Evolutionary conservation across 2,113 vertebrate species (phyloP).

Genomic region (Caranx melampygus): DNA sequence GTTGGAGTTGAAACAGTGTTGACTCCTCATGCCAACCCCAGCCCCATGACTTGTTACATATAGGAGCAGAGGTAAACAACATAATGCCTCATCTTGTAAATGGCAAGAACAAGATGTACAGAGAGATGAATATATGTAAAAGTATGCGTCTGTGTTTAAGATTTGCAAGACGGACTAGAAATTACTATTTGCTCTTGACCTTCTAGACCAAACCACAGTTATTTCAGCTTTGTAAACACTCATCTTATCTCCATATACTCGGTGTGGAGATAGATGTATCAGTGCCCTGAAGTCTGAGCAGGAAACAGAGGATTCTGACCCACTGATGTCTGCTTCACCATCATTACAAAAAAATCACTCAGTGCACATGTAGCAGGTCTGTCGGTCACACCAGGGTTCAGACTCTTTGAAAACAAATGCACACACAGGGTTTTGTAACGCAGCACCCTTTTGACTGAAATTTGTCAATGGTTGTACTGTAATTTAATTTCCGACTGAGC

Average conservation of each 20-base stretch:
- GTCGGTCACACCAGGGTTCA: constrained; percentile 8
- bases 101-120: background rate
- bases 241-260: background rate
- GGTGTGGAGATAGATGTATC: background rate
- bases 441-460: constrained; percentile 22
- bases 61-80: constrained; percentile 8
- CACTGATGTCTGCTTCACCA: background rate
- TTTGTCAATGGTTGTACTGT: constrained; percentile 17
- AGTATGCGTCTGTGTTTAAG: background rate
- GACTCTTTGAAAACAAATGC: background rate
- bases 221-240: background rate
- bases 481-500: constrained; percentile 40
- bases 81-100: constrained; percentile 1
- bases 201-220: background rate
- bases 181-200: background rate
- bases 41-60: constrained; percentile 22
- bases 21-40: constrained; percentile 27
- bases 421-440: constrained; percentile 21
- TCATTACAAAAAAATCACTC: background rate
- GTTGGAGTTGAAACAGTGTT: constrained; percentile 2
- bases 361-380: background rate
- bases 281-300: background rate
- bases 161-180: background rate
- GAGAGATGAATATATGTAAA: background rate
- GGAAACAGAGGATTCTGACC: background rate